Conservation (phyloP, 2,113 vertebrate species). For the Prochilodus magdalenae region DNA sequence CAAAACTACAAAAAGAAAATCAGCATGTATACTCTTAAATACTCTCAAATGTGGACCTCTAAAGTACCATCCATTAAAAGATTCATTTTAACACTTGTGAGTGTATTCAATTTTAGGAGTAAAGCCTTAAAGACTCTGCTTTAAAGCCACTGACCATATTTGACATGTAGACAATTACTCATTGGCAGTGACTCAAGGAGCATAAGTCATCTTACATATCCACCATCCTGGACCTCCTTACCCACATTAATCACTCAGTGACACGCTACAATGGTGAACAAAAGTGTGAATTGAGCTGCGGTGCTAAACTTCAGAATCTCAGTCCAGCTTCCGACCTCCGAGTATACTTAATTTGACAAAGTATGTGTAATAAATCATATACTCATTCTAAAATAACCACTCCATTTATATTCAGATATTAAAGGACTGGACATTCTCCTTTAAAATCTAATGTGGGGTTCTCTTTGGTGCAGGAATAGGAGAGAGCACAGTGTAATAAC, state of each 20-base stretch:
- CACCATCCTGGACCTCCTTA: conserved; percentile 24
- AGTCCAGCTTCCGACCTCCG: conserved; percentile 53
- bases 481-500: conserved; percentile 53
- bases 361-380: conserved; percentile 64
- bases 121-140: too few relatives aligned
- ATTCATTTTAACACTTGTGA: too few relatives aligned
- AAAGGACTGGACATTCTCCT: conserved; percentile 59
- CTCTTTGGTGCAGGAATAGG: conserved; percentile 52
- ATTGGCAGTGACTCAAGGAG: not conserved
- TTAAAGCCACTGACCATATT: too few relatives aligned
- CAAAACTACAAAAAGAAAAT: too few relatives aligned
- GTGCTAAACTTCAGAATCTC: conserved; percentile 58
- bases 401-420: conserved; percentile 65
- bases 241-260: conserved; percentile 57
- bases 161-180: not conserved
- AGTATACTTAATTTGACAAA: conserved; percentile 67
- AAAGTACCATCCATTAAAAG: too few relatives aligned
- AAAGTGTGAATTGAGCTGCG: conserved; percentile 59
- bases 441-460: conserved; percentile 60
- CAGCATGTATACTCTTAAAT: too few relatives aligned
- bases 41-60: too few relatives aligned
- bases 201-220: conserved; percentile 20
- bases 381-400: conserved; percentile 62
- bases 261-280: conserved; percentile 53
- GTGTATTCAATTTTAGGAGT: too few relatives aligned